Conservation (phyloP, 2,797 vertebrate genomes). For the Channallabes apus region DNA sequence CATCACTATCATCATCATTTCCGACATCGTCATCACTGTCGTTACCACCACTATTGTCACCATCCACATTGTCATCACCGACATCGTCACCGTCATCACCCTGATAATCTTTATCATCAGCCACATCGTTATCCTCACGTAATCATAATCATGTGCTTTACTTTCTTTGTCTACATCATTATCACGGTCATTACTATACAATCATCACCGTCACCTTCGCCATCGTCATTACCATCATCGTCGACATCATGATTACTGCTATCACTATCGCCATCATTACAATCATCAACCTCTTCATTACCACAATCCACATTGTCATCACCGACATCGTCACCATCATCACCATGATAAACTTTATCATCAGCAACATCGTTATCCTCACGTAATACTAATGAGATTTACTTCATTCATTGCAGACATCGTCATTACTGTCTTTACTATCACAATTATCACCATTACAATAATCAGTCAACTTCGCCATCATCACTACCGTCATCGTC, state of each 20-base stretch:
- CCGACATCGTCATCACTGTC: neutral
- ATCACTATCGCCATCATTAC: too few relatives aligned
- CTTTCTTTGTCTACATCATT: slow-evolving; percentile 53
- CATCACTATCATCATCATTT: neutral
- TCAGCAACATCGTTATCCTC: too few relatives aligned
- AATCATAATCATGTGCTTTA: neutral
- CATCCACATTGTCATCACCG: too few relatives aligned
- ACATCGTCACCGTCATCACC: too few relatives aligned
- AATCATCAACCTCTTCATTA: neutral
- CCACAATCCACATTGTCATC: too few relatives aligned
- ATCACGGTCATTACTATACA: too few relatives aligned
- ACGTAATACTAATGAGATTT: too few relatives aligned
- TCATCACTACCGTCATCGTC: too few relatives aligned
- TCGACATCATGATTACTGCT: too few relatives aligned
- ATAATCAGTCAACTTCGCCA: neutral
- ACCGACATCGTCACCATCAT: neutral
- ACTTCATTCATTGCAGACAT: too few relatives aligned
- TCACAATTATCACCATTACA: neutral
- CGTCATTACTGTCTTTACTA: neutral
- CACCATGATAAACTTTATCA: neutral
- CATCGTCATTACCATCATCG: neutral
- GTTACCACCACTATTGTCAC: too few relatives aligned
- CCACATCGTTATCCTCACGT: neutral
- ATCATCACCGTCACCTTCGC: slow-evolving; percentile 82
- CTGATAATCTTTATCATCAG: too few relatives aligned